Evolutionary conservation across 2,113 vertebrate genomes (phyloP), one percentile per base, ranked within the genome.

Genomic region (Gymnocephalus cernua): DNA sequence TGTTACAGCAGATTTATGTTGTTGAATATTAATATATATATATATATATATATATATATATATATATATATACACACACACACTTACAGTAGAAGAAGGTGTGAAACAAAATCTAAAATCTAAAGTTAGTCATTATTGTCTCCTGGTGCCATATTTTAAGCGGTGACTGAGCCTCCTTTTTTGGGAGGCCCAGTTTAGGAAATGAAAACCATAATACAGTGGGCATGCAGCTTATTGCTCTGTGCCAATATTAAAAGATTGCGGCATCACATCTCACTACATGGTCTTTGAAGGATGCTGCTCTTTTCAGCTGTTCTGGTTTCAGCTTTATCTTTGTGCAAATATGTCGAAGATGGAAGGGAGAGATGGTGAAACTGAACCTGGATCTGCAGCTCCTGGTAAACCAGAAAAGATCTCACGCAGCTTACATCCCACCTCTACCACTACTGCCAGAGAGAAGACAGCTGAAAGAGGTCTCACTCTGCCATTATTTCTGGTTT

Each of bases 191-290:
- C 44, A 45, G 73, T 62, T 71, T 63, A 32, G 23, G 11, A 64
- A 56, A 59, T 70, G 38, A 58, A 58, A 47, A 25, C 21, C 76
- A 54, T 16, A 57, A 70, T 32, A 76, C 2, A 35, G 64, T 65
- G 61, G 47, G 27, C 74, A 79, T 56, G 76, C 84, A 79, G 81
- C 84, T 80, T 76, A 44, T 61, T 53, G 70, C 84, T 81, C 64
- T 74, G 86, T 88, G 80, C 77, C 79, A 84, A 82, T 86, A 88
- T 88, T 89, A 84, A 89, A 91, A 91, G 82, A 90, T 80, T 93
- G 89, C 88, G 72, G 88, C 87, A 91, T 57, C 72, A 70, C 79
- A 76, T 85, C 80, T 80, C 73, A 68, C 12, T 32, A 15, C 61
- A 79, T 4, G 77, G 57, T 69, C 58, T 21, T 72, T 27, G 19